phyloP scores from a whole-genome alignment of 2,888 invertebrate genomes.

The Gymnosoma rotundatum region DNA sequence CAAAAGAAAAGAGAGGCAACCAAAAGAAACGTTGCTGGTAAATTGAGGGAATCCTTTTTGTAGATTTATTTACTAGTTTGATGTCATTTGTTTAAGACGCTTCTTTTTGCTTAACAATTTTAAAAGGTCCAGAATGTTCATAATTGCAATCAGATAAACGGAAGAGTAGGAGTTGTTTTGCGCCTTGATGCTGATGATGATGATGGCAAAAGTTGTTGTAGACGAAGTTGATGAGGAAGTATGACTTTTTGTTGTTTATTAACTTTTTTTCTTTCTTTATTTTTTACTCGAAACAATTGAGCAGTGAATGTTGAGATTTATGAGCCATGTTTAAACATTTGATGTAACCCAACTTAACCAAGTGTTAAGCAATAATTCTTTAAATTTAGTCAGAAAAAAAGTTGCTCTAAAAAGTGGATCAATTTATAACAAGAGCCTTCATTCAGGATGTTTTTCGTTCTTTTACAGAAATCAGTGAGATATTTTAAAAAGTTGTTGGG shows the following conservation, averaged over 20 bases:
- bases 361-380: slow-evolving; percentile 70
- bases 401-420: background rate
- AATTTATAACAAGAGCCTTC: slow-evolving; percentile 16
- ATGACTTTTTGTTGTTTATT: slow-evolving; percentile 25
- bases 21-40: slow-evolving; percentile 26
- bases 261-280: slow-evolving; percentile 48
- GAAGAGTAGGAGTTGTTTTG: slow-evolving; percentile 41
- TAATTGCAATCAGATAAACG: slow-evolving; percentile 28
- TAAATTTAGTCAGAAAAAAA: slow-evolving; percentile 7
- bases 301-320: slow-evolving; percentile 79
- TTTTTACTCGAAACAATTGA: slow-evolving; percentile 75
- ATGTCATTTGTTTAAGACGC: slow-evolving; percentile 65
- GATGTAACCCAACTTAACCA: slow-evolving; percentile 75
- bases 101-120: slow-evolving; percentile 32
- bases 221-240: slow-evolving; percentile 27
- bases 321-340: slow-evolving; percentile 80
- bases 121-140: slow-evolving; percentile 7
- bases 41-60: slow-evolving; percentile 67
- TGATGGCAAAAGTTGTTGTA: slow-evolving; percentile 14
- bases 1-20: slow-evolving; percentile 21
- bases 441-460: too few relatives aligned
- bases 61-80: slow-evolving; percentile 68
- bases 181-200: slow-evolving; percentile 31
- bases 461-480: too few relatives aligned
- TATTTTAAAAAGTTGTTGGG: too few relatives aligned